A percentile compares a stretch with the other conserved stretches of the same genome.
Evolutionary conservation across 2,113 vertebrate species (phyloP).

Genomic region (Pluvianellus socialis): DNA sequence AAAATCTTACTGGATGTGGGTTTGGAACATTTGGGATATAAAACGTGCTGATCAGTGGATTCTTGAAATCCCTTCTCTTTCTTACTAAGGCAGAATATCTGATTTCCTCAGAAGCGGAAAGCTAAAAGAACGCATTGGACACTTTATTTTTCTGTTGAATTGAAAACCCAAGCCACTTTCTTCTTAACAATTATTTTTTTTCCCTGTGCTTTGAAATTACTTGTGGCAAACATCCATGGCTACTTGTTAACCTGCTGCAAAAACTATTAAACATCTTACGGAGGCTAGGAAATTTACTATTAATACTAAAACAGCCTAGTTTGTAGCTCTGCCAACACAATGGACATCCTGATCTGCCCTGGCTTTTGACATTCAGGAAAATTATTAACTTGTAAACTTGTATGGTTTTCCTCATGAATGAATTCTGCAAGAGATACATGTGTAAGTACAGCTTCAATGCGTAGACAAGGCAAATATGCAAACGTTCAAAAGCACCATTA

Average conservation of each 20-base stretch:
- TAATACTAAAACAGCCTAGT: slow-evolving; percentile 42
- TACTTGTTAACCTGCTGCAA: neutral
- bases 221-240: neutral
- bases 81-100: neutral
- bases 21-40: neutral
- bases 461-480: neutral
- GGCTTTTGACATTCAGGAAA: slow-evolving; percentile 42
- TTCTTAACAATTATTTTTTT: neutral
- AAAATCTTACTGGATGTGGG: neutral
- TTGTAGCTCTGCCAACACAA: neutral
- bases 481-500: neutral
- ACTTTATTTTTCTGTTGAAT: neutral
- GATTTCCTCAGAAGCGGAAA: neutral
- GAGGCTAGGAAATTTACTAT: slow-evolving; percentile 22
- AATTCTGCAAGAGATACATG: slow-evolving; percentile 53
- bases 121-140: neutral
- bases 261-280: neutral
- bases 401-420: slow-evolving; percentile 66
- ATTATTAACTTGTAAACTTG: slow-evolving; percentile 61
- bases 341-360: slow-evolving; percentile 33
- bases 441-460: slow-evolving; percentile 32
- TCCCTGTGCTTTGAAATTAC: neutral
- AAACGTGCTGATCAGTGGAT: neutral
- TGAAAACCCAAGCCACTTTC: neutral
- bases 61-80: neutral